phyloP scores from a whole-genome alignment of 2,888 invertebrate species.

The Baronia brevicornis region DNA sequence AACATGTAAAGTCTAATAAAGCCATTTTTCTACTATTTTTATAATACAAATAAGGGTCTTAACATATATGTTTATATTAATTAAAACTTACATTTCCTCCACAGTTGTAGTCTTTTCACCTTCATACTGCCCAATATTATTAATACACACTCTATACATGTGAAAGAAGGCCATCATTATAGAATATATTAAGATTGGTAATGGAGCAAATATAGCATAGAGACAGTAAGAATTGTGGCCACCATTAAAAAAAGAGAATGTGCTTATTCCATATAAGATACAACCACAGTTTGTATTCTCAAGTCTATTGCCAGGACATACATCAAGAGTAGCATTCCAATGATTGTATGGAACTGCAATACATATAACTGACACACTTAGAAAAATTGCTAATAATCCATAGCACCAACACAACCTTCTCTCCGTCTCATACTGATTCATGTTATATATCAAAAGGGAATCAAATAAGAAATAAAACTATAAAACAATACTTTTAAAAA shows the following conservation, averaged over 20 bases:
- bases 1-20: too few species aligned
- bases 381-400: slow-evolving; percentile 38
- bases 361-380: slow-evolving; percentile 58
- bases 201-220: slow-evolving; percentile 80
- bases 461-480: too few species aligned
- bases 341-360: slow-evolving; percentile 80
- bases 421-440: slow-evolving; percentile 64
- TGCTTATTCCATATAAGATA: slow-evolving; percentile 78
- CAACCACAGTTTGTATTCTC: slow-evolving; percentile 81
- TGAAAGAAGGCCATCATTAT: slow-evolving; percentile 80
- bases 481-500: too few species aligned
- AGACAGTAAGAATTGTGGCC: slow-evolving; percentile 79
- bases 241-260: slow-evolving; percentile 78
- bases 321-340: slow-evolving; percentile 80
- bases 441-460: slow-evolving; percentile 18
- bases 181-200: slow-evolving; percentile 78
- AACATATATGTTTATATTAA: not conserved
- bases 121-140: slow-evolving; percentile 70
- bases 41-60: not conserved
- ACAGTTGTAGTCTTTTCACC: slow-evolving; percentile 60
- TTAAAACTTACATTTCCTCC: slow-evolving; percentile 63
- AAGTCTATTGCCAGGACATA: slow-evolving; percentile 73
- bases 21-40: not conserved
- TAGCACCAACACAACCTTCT: slow-evolving; percentile 54
- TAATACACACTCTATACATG: slow-evolving; percentile 80